Evolutionary conservation across 1,140 invertebrate species (phyloP).

Genomic region (Zaprionus kolodkinae): DNA sequence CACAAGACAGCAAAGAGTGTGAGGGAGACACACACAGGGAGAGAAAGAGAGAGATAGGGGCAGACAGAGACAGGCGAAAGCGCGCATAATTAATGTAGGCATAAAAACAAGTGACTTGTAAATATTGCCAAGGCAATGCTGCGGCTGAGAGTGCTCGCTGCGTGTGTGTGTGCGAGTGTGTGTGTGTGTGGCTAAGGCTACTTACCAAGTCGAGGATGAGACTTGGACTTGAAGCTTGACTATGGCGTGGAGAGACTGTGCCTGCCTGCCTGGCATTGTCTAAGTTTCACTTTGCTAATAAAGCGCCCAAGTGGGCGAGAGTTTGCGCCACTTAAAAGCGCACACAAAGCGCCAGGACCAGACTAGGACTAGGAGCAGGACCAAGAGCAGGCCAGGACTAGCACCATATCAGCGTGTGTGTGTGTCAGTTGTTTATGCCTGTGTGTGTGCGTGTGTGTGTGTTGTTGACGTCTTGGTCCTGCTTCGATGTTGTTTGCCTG

Average conservation of each 20-base stretch:
- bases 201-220: conserved; percentile 58
- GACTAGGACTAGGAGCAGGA: conserved; percentile 28
- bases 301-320: conserved; percentile 71
- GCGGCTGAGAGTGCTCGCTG: conserved; percentile 26
- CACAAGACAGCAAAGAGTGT: conserved; percentile 46
- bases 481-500: conserved; percentile 42
- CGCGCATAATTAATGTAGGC: conserved; percentile 82
- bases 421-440: conserved; percentile 39
- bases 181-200: conserved; percentile 55
- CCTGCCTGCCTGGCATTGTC: conserved; percentile 32
- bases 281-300: conserved; percentile 69
- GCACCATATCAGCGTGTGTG: conserved; percentile 20
- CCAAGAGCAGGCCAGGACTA: not conserved
- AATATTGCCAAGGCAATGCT: conserved; percentile 76
- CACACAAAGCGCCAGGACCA: conserved; percentile 58
- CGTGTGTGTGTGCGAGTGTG: conserved; percentile 26
- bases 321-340: conserved; percentile 73
- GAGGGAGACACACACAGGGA: not conserved
- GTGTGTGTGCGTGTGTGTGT: conserved; percentile 27
- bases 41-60: not conserved
- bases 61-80: conserved; percentile 34
- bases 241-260: not conserved
- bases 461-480: conserved; percentile 28
- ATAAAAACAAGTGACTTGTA: conserved; percentile 83
- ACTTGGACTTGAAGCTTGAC: conserved; percentile 2